Base-by-base conservation (phyloP, 2,113 vertebrate species). In the Anser cygnoides region DNA sequence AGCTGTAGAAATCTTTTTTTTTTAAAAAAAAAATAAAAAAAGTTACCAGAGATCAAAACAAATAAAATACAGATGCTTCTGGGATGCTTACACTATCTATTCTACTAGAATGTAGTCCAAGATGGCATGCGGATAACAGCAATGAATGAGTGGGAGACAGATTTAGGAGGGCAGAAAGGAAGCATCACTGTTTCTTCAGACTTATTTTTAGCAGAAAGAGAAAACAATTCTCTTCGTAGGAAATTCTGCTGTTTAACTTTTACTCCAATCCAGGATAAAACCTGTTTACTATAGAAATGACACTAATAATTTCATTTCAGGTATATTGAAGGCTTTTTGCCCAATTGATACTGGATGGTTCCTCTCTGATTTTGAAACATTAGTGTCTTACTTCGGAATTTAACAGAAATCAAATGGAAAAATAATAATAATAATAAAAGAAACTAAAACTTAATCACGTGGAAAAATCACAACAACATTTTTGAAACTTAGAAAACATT, bases 361-460 rank as follows among this genome's bases (percentile, higher is more conserved):
- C 9, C 0, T 4, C 2, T 77, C n/a, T 71, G 28, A 49, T 43
- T 83, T 79, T 70, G 29, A 28, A 70, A 84, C 61, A 21, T 50
- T 5, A 74, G 26, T 0, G 0, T 49, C 57, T 2, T 11, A 26
- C 11, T 18, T 17, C 17, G 8, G 50, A 84, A 52, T 52, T 15
- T 2, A 37, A 46, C 1, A 28, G 7, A 90, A 90, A 8, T 70
- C 3, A 44, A 61, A 65, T 5, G 59, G 23, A 26, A 37, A 76
- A 71, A 9, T 4, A 49, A 11, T 5, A 54, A 11, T 33, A 31
- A 50, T 49, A 49, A 49, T 20, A 49, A 23, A 50, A 50, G 22
- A 50, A 50, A 55, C 4, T 41, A 5, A 71, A 65, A 4, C 58
- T 86, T n/a, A 46, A 84, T 11, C 11, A 72, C 80, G 76, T 18